Percentiles rank a stretch among this genome's conserved stretches.
Conservation (phyloP, 1,140 invertebrate species). For the Eulimnadia texana region DNA sequence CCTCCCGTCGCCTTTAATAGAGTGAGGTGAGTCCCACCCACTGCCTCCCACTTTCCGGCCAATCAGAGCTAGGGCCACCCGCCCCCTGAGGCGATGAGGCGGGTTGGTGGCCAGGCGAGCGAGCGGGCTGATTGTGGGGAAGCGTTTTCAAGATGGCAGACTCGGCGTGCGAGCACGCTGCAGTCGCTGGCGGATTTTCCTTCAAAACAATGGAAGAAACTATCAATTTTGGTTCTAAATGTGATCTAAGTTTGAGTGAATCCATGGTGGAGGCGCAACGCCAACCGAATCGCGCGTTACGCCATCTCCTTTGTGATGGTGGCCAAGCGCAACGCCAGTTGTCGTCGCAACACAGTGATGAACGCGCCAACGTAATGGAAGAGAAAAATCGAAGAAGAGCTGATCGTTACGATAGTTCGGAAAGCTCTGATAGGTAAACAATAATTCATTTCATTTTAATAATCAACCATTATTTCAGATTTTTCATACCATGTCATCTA, state of each 20-base stretch:
- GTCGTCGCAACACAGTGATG: neutral
- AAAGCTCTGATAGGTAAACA: constrained; percentile 16
- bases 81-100: neutral
- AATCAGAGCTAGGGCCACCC: no score
- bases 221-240: neutral
- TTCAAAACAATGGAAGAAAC: neutral
- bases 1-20: neutral
- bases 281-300: constrained; percentile 1
- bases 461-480: no score
- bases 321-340: neutral
- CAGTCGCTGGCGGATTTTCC: neutral
- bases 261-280: neutral
- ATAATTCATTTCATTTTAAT: no score
- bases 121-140: no score
- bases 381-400: constrained; percentile 13
- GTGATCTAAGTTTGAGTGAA: neutral
- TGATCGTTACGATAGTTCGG: constrained; percentile 14
- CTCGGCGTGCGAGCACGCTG: neutral
- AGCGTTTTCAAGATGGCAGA: constrained; percentile 11
- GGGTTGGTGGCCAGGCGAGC: no score
- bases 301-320: constrained; percentile 1
- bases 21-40: neutral
- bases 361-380: neutral
- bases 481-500: no score
- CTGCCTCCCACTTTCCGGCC: neutral